Conservation (phyloP, 2,797 vertebrate genomes). For the Hozukius guyotensis region DNA sequence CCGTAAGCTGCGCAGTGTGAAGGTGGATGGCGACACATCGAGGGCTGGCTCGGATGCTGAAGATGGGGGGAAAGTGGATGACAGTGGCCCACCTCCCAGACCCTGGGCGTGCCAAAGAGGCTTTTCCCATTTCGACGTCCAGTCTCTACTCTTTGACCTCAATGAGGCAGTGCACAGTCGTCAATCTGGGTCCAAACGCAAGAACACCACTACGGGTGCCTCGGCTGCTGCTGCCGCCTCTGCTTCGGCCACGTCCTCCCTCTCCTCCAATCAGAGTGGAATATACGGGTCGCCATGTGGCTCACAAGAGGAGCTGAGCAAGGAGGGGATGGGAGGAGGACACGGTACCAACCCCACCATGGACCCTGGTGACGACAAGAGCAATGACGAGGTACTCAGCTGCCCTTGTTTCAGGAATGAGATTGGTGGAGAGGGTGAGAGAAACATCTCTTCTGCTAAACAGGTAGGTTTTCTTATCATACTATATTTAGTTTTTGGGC, state of each 20-base stretch:
- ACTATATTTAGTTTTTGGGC: too few relatives aligned
- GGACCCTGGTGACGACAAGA: conserved; percentile 98
- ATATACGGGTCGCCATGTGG: conserved; percentile 94
- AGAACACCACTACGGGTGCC: conserved; percentile 98
- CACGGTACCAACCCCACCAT: conserved; percentile 79
- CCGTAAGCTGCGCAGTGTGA: conserved; percentile 95
- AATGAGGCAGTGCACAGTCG: conserved; percentile 92
- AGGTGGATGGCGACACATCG: conserved; percentile 91
- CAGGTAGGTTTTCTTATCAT: conserved; percentile 57
- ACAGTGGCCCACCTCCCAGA: conserved; percentile 81
- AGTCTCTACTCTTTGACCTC: conserved; percentile 96
- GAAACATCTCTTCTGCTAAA: conserved; percentile 93
- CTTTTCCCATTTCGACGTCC: conserved; percentile 95
- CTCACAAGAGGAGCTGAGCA: conserved; percentile 96
- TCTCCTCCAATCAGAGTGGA: conserved; percentile 88
- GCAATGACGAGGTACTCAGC: conserved; percentile 97
- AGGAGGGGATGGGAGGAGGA: conserved; percentile 85
- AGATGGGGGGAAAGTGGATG: conserved; percentile 92
- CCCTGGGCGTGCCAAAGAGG: conserved; percentile 97
- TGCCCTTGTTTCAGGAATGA: conserved; percentile 99
- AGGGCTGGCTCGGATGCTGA: conserved; percentile 91
- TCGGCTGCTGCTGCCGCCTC: conserved; percentile 94
- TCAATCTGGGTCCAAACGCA: conserved; percentile 93
- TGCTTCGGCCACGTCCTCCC: conserved; percentile 91
- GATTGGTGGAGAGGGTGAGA: conserved; percentile 95